Evolutionary conservation across 2,888 invertebrate genomes (phyloP).

Genomic region (Aphodius granarius): DNA sequence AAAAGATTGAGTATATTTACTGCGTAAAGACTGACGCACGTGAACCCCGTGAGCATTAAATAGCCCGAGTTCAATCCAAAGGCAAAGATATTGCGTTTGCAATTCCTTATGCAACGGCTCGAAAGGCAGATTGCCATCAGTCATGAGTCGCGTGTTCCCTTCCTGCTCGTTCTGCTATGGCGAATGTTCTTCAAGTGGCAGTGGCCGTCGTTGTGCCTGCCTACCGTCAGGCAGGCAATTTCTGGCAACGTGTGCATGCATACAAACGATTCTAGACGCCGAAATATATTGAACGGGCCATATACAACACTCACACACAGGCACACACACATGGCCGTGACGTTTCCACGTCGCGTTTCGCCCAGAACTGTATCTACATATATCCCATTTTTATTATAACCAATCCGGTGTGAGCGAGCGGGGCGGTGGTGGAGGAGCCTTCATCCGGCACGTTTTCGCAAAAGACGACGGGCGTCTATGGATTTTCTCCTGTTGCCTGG

Average conservation of each 20-base stretch:
- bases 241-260: constrained; percentile 33
- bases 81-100: constrained; percentile 8
- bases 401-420: constrained; percentile 48
- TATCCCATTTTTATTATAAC: constrained; percentile 54
- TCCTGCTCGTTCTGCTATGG: background rate
- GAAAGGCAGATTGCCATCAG: constrained; percentile 44
- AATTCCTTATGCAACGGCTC: constrained; percentile 1
- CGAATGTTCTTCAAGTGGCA: constrained; percentile 28
- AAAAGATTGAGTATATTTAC: too few relatives aligned
- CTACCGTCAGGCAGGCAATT: constrained; percentile 30
- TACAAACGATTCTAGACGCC: constrained; percentile 20
- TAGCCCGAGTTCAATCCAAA: constrained; percentile 4
- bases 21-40: background rate
- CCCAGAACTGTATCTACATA: constrained; percentile 52
- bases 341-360: constrained; percentile 49
- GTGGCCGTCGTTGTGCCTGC: constrained; percentile 32
- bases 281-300: constrained; percentile 34
- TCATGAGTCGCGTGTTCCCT: constrained; percentile 43
- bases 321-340: constrained; percentile 48
- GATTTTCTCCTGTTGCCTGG: background rate
- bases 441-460: background rate
- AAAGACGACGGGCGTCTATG: background rate
- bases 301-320: constrained; percentile 36
- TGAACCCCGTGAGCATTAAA: background rate
- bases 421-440: background rate